A percentile compares a stretch with the other conserved stretches of the same genome.
Evolutionary conservation across 2,797 vertebrate species (phyloP).

Genomic region (Channallabes apus): DNA sequence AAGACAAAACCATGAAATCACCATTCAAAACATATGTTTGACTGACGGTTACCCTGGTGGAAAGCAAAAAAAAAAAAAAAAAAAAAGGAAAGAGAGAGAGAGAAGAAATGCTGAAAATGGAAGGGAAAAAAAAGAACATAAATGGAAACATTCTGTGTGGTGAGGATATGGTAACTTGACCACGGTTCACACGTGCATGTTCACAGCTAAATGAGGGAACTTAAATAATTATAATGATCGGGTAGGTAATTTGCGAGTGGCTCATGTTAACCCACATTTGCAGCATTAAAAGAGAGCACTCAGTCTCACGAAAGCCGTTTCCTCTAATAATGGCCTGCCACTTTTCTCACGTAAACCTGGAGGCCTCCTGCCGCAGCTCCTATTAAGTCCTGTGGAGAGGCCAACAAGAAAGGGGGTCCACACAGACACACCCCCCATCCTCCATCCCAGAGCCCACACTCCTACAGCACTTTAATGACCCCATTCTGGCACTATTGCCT

Average conservation of each 20-base stretch:
- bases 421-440: constrained; percentile 35
- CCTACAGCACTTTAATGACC: constrained; percentile 42
- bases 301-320: constrained; percentile 61
- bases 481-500: constrained; percentile 21
- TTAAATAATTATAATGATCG: constrained; percentile 38
- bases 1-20: constrained; percentile 46
- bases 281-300: constrained; percentile 47
- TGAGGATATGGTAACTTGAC: constrained; percentile 16
- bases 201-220: constrained; percentile 35
- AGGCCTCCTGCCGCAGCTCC: constrained; percentile 55
- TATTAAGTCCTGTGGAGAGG: constrained; percentile 54
- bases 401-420: constrained; percentile 47
- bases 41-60: constrained; percentile 32
- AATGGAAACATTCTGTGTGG: constrained; percentile 20
- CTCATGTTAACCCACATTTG: constrained; percentile 54
- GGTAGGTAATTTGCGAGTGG: constrained; percentile 32
- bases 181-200: constrained; percentile 22
- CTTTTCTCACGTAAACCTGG: constrained; percentile 45
- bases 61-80: neutral
- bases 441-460: neutral
- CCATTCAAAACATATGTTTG: constrained; percentile 42
- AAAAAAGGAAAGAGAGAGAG: neutral
- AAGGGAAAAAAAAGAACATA: neutral
- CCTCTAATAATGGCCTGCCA: constrained; percentile 58
- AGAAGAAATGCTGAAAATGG: constrained; percentile 2